phyloP scores from a whole-genome alignment of 2,888 invertebrate species.

The Phortica okadai region DNA sequence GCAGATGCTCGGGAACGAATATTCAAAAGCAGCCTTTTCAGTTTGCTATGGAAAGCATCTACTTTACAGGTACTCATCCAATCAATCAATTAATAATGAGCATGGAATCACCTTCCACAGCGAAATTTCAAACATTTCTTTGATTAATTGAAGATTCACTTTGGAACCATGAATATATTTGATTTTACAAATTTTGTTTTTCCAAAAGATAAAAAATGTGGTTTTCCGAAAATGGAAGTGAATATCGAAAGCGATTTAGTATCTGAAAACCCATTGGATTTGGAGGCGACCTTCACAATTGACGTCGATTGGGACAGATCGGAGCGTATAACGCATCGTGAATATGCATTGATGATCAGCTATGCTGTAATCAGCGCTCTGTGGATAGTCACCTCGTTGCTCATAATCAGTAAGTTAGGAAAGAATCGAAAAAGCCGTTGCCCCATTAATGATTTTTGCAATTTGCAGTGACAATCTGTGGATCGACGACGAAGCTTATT shows the following conservation, averaged over 20 bases:
- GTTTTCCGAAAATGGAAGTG: constrained; percentile 48
- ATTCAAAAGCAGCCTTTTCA: constrained; percentile 60
- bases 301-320: constrained; percentile 63
- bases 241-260: not conserved
- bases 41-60: constrained; percentile 69
- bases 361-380: constrained; percentile 68
- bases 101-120: too few species aligned
- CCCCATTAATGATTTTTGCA: not conserved
- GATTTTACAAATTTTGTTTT: not conserved
- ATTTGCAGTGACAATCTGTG: constrained; percentile 64
- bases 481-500: constrained; percentile 62
- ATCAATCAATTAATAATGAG: too few species aligned
- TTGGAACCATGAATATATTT: too few species aligned
- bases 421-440: too few species aligned
- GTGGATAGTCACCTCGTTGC: constrained; percentile 68
- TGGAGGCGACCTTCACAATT: constrained; percentile 33
- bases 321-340: constrained; percentile 59
- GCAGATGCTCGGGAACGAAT: constrained; percentile 58
- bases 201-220: constrained; percentile 61
- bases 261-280: too few species aligned
- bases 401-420: constrained; percentile 65
- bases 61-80: constrained; percentile 60
- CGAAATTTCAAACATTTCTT: too few species aligned
- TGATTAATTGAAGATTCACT: too few species aligned
- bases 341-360: constrained; percentile 65